These are phyloP conservation scores for Myotis findleyi DNA, from an alignment of 2,797 vertebrate genomes.

Conservation along the genomic window DNA sequence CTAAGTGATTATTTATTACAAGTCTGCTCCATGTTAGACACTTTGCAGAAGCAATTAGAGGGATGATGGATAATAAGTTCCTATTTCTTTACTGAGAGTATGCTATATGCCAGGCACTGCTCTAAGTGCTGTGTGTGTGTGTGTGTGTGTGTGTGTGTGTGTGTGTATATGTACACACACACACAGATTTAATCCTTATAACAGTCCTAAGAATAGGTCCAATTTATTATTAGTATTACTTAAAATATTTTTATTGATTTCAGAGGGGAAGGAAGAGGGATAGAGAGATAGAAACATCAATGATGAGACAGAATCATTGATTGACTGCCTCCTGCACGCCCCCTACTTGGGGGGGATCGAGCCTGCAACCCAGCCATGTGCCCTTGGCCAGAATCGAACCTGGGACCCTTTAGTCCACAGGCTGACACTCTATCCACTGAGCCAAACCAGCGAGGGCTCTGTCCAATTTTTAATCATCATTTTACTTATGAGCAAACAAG, in stretches of 20 bases:
- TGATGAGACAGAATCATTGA: too few species aligned
- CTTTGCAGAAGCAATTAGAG: neutral
- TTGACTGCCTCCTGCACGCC: too few species aligned
- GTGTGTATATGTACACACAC: neutral
- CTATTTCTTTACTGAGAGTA: neutral
- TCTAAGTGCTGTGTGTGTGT: neutral
- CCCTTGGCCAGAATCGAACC: too few species aligned
- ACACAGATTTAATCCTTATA: neutral
- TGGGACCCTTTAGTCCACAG: too few species aligned
- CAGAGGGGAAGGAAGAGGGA: too few species aligned
- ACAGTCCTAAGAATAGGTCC: neutral
- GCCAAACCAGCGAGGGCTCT: too few species aligned
- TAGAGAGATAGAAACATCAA: too few species aligned
- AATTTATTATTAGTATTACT: neutral
- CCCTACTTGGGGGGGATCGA: too few species aligned
- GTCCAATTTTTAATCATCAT: neutral
- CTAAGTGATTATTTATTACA: neutral
- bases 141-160: too few species aligned
- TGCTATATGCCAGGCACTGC: neutral
- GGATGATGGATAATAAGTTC: neutral
- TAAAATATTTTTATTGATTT: too few species aligned
- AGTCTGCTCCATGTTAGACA: neutral
- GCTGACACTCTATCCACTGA: too few species aligned
- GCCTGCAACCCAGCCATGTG: too few species aligned
- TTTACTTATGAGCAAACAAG: neutral